Base-by-base conservation (phyloP, 1,140 invertebrate genomes). In the Arctopsyche grandis region DNA sequence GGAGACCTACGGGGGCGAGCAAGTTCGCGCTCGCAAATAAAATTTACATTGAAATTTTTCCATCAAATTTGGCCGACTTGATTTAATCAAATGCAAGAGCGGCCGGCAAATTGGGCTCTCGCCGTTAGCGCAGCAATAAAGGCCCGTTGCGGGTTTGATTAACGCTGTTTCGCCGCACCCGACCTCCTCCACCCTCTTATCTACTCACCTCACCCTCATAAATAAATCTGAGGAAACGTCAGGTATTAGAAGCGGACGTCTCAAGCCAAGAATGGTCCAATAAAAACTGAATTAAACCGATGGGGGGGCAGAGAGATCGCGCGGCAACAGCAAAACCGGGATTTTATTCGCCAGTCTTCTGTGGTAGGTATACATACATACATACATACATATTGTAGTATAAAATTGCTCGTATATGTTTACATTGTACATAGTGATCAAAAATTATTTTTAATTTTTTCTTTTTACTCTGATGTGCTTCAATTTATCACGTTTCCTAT, bases 21-120 rank as follows among this genome's bases (percentile, higher is more conserved):
- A 5, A 66, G 12, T 21, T 21, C 16, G 10, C 38, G 29, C 73
- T 24, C 19, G 69, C 16, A 48, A 75, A 75, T 75, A 75, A 75
- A 75, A 75, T 75, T 75, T 75, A 75, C 73, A 75, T 75, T 75
- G 73, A 75, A 48, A 75, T 75, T 75, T 75, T 75, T 75, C 73
- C 52, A 75, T 75, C 73, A 75, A 75, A 75, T 75, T 75, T 75
- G 73, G 73, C 44, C 29, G 73, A 71, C 26, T 71, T 71, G 69
- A 71, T 71, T 71, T 71, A 71, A 71, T 71, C 69, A 71, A 71
- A 71, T 29, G 14, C 22, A 26, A 22, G 38, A 21, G 10, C n/a
- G 63, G n/a, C 69, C 24, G 19, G 70, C 43, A 74, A 76, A 56
- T 76, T 46, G 74, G 56, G 22, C 24, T 29, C 63, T 12, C 21